Evolutionary conservation across 2,888 invertebrate species (phyloP).

Genomic region (Apodemia hepburni): DNA sequence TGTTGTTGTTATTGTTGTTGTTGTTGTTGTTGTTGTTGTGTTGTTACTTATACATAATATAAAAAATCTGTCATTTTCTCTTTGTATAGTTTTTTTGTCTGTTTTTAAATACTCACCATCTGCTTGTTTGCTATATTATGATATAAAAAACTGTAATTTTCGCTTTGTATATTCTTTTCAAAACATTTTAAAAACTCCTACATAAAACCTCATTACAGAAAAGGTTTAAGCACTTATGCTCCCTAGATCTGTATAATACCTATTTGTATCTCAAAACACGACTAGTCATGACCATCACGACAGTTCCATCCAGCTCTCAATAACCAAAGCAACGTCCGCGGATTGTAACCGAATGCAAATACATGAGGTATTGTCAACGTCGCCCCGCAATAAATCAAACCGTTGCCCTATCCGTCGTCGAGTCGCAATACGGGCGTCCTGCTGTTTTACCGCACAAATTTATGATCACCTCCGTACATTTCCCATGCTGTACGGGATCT

Average conservation of each 20-base stretch:
- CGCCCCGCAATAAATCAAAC: slow-evolving; percentile 62
- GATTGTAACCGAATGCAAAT: slow-evolving; percentile 36
- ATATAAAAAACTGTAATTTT: no score
- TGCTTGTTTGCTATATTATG: no score
- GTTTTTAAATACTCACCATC: no score
- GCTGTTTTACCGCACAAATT: slow-evolving; percentile 75
- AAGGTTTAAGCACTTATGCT: no score
- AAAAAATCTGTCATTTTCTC: no score
- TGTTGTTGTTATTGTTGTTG: no score
- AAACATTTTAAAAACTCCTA: no score
- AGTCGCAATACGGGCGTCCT: slow-evolving; percentile 60
- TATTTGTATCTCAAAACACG: not conserved
- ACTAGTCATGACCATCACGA: slow-evolving; percentile 2
- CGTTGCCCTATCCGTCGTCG: slow-evolving; percentile 67
- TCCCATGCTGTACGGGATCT: slow-evolving; percentile 50
- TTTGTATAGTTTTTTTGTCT: no score
- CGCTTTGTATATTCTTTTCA: no score
- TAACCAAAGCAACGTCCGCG: slow-evolving; percentile 26
- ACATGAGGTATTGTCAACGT: slow-evolving; percentile 46
- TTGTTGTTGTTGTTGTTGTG: no score
- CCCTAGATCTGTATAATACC: not conserved
- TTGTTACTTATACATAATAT: no score
- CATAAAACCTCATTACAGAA: no score
- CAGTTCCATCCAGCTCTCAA: slow-evolving; percentile 2
- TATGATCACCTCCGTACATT: slow-evolving; percentile 70